These are phyloP conservation scores for Tokudaia muenninki DNA, from an alignment of 2,797 vertebrate species.

Conservation along the genomic window DNA sequence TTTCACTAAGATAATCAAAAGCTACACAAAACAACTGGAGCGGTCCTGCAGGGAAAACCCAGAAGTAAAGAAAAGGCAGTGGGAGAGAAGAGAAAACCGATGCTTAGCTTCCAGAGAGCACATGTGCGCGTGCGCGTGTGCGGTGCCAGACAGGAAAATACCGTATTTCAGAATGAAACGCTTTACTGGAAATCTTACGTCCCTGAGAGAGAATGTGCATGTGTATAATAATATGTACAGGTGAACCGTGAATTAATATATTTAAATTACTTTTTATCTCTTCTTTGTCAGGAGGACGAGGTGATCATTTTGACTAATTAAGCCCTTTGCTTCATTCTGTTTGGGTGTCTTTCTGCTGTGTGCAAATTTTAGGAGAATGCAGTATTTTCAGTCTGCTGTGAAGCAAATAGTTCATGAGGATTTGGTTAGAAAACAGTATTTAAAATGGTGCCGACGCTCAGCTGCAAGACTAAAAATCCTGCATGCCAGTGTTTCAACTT, in stretches of 20 bases:
- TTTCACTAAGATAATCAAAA: slow-evolving; percentile 12
- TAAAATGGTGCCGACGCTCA: slow-evolving; percentile 65
- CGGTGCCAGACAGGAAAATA: not conserved
- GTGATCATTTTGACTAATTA: slow-evolving; percentile 92
- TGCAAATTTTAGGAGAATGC: slow-evolving; percentile 88
- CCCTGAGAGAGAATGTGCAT: slow-evolving; percentile 38
- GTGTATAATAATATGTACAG: slow-evolving; percentile 68
- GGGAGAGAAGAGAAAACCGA: not conserved
- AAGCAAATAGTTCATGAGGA: slow-evolving; percentile 66
- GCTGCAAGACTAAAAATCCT: slow-evolving; percentile 81
- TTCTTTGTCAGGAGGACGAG: slow-evolving; percentile 95
- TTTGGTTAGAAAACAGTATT: slow-evolving; percentile 70
- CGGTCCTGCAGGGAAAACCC: not conserved
- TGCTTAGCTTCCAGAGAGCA: not conserved
- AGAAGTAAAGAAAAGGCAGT: not conserved
- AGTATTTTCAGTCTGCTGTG: slow-evolving; percentile 82
- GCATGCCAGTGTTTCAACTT: slow-evolving; percentile 78
- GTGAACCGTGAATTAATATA: slow-evolving; percentile 86
- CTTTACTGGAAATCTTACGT: slow-evolving; percentile 60
- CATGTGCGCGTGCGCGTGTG: too few relatives aligned
- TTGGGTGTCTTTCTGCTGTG: slow-evolving; percentile 86
- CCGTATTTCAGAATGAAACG: not conserved
- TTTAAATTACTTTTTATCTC: slow-evolving; percentile 90
- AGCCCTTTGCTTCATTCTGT: slow-evolving; percentile 82
- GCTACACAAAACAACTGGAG: not conserved